A percentile compares a stretch with the other conserved stretches of the same genome.
phyloP scores from a whole-genome alignment of 2,888 invertebrate species.

The Rugalucina vietnamica region DNA sequence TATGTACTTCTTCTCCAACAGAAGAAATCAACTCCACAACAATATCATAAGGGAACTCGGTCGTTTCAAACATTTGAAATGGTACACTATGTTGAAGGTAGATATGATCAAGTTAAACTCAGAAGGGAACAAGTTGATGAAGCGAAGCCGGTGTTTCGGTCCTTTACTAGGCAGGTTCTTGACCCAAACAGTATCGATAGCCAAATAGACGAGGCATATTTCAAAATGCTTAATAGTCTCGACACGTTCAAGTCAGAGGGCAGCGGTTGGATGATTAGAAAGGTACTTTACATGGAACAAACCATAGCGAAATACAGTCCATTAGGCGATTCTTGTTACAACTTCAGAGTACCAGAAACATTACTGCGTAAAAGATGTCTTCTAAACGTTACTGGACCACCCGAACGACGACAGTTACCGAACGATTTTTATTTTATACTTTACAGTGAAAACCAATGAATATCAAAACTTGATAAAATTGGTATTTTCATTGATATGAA shows the following conservation, averaged over 20 bases:
- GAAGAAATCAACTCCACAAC: background rate
- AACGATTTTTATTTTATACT: no score
- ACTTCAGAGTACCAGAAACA: background rate
- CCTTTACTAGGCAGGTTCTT: background rate
- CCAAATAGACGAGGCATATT: constrained; percentile 29
- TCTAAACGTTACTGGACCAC: constrained; percentile 7
- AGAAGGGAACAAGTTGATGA: constrained; percentile 11
- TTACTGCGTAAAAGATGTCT: background rate
- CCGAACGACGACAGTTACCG: no score
- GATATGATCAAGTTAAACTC: background rate
- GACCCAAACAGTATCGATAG: background rate
- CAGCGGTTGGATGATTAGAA: background rate
- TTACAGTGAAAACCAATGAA: no score
- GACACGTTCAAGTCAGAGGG: background rate
- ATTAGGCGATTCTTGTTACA: background rate
- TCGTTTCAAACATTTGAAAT: constrained; percentile 7
- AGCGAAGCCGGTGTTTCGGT: background rate
- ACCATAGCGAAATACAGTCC: constrained; percentile 1
- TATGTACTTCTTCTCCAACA: constrained; percentile 1
- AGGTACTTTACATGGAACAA: background rate
- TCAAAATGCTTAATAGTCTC: constrained; percentile 16
- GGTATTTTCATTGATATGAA: no score
- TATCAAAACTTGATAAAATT: no score
- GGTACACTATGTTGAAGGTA: constrained; percentile 9
- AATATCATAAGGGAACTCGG: background rate